Evolutionary conservation across 1,140 invertebrate species (phyloP).

Genomic region (Cheumatopsyche charites): DNA sequence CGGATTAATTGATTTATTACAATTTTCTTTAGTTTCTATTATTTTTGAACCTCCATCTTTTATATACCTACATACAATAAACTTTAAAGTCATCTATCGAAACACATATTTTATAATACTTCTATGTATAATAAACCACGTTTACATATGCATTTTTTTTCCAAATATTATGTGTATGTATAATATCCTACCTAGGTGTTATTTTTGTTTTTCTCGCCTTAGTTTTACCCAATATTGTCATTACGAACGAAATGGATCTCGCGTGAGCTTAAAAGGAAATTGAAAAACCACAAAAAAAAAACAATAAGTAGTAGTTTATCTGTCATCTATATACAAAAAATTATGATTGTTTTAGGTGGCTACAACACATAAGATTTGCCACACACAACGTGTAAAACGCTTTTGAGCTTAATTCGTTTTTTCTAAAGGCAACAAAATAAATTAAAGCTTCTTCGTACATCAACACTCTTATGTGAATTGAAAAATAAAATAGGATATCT

Average conservation of each 20-base stretch:
- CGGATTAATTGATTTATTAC: conserved; percentile 44
- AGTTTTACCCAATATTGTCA: background rate
- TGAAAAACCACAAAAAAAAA: background rate
- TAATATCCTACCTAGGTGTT: background rate
- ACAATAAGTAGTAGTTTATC: background rate
- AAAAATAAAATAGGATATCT: no score
- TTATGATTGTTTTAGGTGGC: background rate
- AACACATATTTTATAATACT: no score
- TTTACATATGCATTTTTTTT: conserved; percentile 1
- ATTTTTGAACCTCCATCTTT: no score
- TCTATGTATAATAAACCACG: no score
- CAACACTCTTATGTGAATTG: no score
- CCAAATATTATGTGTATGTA: no score
- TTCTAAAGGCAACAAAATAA: background rate
- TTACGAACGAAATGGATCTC: background rate
- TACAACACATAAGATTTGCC: background rate
- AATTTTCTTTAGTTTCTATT: background rate
- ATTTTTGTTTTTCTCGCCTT: background rate
- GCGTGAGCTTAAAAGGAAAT: background rate
- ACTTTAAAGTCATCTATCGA: no score
- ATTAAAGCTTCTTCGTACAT: background rate
- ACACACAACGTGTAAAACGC: conserved; percentile 11
- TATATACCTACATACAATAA: no score
- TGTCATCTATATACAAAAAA: background rate
- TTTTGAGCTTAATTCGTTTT: background rate